Evolutionary conservation across 2,797 vertebrate species (phyloP).

Genomic region (Gymnothorax reevesii): DNA sequence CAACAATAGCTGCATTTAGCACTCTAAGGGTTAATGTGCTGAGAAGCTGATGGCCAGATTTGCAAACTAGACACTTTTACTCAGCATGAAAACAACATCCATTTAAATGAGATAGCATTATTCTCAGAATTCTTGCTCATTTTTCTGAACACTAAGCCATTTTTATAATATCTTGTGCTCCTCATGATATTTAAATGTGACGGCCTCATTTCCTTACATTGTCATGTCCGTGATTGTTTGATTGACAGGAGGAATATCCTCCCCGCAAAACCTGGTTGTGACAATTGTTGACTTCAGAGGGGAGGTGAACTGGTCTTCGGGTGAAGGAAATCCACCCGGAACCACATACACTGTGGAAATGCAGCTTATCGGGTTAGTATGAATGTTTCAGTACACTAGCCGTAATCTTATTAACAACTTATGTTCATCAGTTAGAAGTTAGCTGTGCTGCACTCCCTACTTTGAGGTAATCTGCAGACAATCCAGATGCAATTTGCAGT

Average conservation of each 20-base stretch:
- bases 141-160: neutral
- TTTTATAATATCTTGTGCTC: neutral
- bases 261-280: conserved; percentile 50
- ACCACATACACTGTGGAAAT: conserved; percentile 48
- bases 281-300: conserved; percentile 48
- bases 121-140: neutral
- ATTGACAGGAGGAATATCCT: conserved; percentile 41
- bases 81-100: neutral
- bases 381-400: neutral
- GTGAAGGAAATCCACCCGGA: conserved; percentile 35
- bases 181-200: neutral
- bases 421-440: neutral
- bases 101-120: neutral
- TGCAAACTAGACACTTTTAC: neutral
- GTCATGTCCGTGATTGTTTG: neutral
- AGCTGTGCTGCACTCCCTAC: neutral
- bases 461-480: neutral
- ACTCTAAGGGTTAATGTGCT: neutral
- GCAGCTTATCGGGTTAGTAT: neutral
- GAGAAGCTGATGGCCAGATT: neutral
- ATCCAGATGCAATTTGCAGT: neutral
- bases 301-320: conserved; percentile 42
- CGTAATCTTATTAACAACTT: neutral
- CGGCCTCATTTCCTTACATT: neutral
- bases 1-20: no score